Evolutionary conservation across 2,888 invertebrate species (phyloP).

Genomic region (Imbricaverruca yamaguchii): DNA sequence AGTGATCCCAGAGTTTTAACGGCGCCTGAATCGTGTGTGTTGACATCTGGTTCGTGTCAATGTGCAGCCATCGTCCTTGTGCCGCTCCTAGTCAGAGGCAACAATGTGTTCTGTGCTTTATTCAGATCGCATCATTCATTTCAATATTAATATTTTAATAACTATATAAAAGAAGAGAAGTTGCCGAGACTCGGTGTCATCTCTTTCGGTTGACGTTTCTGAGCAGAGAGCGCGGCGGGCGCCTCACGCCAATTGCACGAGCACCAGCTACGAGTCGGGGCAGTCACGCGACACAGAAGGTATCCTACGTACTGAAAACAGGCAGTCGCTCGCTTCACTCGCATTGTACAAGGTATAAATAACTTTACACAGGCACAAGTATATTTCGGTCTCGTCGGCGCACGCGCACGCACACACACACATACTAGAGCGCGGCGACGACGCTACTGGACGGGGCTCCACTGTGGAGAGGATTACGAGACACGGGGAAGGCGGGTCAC

Average conservation of each 20-base stretch:
- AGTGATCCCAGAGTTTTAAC: background rate
- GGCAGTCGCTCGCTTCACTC: conserved; percentile 12
- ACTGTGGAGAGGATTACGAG: background rate
- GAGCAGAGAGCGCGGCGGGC: background rate
- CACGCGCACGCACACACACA: background rate
- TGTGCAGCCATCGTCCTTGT: background rate
- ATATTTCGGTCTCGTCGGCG: background rate
- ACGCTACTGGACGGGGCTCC: background rate
- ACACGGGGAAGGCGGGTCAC: background rate
- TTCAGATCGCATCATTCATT: conserved; percentile 21
- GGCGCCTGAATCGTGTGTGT: background rate
- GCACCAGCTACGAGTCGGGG: background rate
- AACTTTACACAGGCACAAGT: conserved; percentile 18
- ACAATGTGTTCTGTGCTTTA: conserved; percentile 20
- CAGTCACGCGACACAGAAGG: background rate
- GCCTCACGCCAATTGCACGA: background rate
- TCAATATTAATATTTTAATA: conserved; percentile 22
- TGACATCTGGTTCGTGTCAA: too few species aligned
- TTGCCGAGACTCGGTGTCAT: conserved; percentile 15
- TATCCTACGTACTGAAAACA: conserved; percentile 11
- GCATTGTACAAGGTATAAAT: conserved; percentile 22
- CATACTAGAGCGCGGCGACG: background rate
- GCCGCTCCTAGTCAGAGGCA: conserved; percentile 16
- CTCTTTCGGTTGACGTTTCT: background rate
- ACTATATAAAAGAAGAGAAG: conserved; percentile 18